Evolutionary conservation across 1,140 invertebrate species (phyloP).

Genomic region (Saccostrea echinata): DNA sequence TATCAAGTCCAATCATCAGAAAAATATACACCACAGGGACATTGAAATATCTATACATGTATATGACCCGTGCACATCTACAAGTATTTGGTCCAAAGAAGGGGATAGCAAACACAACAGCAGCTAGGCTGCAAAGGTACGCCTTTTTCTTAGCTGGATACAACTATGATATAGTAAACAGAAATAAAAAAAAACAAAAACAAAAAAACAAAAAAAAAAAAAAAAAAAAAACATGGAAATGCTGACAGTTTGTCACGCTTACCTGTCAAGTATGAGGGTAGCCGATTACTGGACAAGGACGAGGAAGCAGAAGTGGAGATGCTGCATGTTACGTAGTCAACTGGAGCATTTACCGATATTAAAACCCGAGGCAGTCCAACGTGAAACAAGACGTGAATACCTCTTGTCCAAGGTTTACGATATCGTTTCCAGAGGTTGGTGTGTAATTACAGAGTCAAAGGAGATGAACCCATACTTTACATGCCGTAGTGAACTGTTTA

Average conservation of each 20-base stretch:
- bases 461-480: slow-evolving; percentile 39
- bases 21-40: too few relatives aligned
- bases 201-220: too few relatives aligned
- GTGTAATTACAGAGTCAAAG: not conserved
- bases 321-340: slow-evolving; percentile 11
- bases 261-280: not conserved
- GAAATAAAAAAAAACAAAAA: too few relatives aligned
- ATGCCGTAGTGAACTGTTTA: slow-evolving; percentile 47
- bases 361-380: not conserved
- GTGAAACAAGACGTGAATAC: slow-evolving; percentile 1
- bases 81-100: slow-evolving; percentile 76
- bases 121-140: slow-evolving; percentile 77
- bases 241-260: too few relatives aligned
- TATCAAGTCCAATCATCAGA: too few relatives aligned
- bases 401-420: slow-evolving; percentile 45
- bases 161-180: too few relatives aligned
- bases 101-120: slow-evolving; percentile 68
- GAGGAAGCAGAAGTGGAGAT: not conserved
- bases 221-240: too few relatives aligned
- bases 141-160: slow-evolving; percentile 70
- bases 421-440: not conserved
- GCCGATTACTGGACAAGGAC: not conserved
- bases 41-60: too few relatives aligned
- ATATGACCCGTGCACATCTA: too few relatives aligned
- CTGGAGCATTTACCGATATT: slow-evolving; percentile 11